phyloP scores from a whole-genome alignment of 2,888 invertebrate genomes.

The Sinelater perroti region DNA sequence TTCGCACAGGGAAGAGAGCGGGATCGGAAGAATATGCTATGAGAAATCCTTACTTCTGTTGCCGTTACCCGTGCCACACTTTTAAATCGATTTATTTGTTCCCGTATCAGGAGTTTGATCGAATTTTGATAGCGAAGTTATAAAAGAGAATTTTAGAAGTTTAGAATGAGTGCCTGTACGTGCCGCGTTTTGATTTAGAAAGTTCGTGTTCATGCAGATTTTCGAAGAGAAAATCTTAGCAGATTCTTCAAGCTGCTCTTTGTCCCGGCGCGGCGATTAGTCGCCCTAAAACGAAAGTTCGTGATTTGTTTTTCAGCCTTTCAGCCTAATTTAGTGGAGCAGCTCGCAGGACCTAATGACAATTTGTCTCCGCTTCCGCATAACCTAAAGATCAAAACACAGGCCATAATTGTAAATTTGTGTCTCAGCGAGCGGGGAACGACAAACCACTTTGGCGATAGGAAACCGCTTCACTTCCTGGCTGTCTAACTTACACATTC shows the following conservation, averaged over 20 bases:
- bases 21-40: slow-evolving; percentile 1
- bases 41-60: slow-evolving; percentile 12
- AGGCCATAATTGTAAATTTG: slow-evolving; percentile 20
- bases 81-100: slow-evolving; percentile 33
- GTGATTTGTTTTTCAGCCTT: background rate
- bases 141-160: slow-evolving; percentile 20
- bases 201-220: slow-evolving; percentile 11
- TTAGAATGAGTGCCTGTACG: slow-evolving; percentile 26
- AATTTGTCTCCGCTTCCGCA: slow-evolving; percentile 4
- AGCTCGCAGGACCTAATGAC: background rate
- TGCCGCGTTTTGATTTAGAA: slow-evolving; percentile 24
- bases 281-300: background rate
- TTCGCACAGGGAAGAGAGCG: background rate
- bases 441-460: slow-evolving; percentile 29
- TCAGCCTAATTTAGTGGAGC: too few species aligned
- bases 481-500: slow-evolving; percentile 31
- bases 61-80: slow-evolving; percentile 24
- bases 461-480: slow-evolving; percentile 20
- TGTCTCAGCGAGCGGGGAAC: slow-evolving; percentile 22
- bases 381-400: slow-evolving; percentile 18
- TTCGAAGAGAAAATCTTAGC: background rate
- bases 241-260: background rate
- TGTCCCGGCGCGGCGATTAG: background rate
- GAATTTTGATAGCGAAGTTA: slow-evolving; percentile 34
- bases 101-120: slow-evolving; percentile 27